These are phyloP conservation scores for Choloepus hoffmanni DNA, from an alignment of 2,113 vertebrate species.

Conservation along the genomic window DNA sequence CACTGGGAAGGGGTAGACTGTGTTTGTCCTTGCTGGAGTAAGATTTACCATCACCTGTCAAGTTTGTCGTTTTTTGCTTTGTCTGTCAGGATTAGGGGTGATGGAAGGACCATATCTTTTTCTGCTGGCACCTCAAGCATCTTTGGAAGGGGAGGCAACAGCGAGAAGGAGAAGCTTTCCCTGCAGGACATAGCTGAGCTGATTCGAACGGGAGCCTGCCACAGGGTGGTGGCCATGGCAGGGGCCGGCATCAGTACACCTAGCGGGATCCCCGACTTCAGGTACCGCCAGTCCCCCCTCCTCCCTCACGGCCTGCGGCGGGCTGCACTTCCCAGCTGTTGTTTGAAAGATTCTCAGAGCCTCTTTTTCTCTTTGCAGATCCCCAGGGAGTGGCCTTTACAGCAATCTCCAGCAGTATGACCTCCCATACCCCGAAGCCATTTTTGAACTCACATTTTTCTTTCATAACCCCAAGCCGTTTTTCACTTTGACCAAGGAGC, in stretches of 20 bases:
- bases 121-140: neutral
- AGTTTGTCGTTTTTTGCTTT: neutral
- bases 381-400: slow-evolving; percentile 94
- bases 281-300: slow-evolving; percentile 82
- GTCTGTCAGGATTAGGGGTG: slow-evolving; percentile 64
- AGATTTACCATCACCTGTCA: neutral
- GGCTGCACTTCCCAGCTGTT: rapidly evolving
- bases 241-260: slow-evolving; percentile 97
- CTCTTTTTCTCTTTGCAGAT: slow-evolving; percentile 85
- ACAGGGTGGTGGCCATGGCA: slow-evolving; percentile 93
- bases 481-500: slow-evolving; percentile 93
- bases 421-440: slow-evolving; percentile 96
- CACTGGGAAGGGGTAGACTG: rapidly evolving
- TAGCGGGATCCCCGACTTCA: slow-evolving; percentile 97
- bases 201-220: slow-evolving; percentile 85
- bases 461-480: slow-evolving; percentile 93
- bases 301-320: no score
- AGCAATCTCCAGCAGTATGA: slow-evolving; percentile 93
- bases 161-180: slow-evolving; percentile 78
- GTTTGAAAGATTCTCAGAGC: neutral
- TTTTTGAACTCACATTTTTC: slow-evolving; percentile 96
- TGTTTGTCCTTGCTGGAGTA: rapidly evolving
- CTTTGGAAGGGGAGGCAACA: slow-evolving; percentile 67
- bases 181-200: slow-evolving; percentile 88
- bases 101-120: slow-evolving; percentile 63